These are phyloP conservation scores for Agraylea sexmaculata DNA, from an alignment of 1,140 invertebrate genomes.

Conservation along the genomic window DNA sequence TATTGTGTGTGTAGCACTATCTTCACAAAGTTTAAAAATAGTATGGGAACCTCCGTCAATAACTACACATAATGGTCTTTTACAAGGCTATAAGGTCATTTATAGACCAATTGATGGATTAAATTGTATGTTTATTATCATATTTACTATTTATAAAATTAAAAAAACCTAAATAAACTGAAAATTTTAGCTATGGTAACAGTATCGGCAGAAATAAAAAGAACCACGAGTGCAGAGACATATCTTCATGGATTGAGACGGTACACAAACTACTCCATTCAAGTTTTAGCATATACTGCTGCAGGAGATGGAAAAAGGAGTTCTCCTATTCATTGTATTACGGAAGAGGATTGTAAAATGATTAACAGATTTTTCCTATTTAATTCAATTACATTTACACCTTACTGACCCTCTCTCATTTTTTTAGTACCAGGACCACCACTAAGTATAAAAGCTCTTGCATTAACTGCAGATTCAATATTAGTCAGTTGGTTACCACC, in stretches of 20 bases:
- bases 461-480: slow-evolving; percentile 64
- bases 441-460: slow-evolving; percentile 68
- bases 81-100: slow-evolving; percentile 32
- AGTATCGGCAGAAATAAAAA: slow-evolving; percentile 43
- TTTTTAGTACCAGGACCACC: slow-evolving; percentile 62
- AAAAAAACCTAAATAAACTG: background rate
- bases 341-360: slow-evolving; percentile 59
- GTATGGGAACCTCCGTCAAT: slow-evolving; percentile 52
- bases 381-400: background rate
- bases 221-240: slow-evolving; percentile 55
- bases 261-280: slow-evolving; percentile 68
- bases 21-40: slow-evolving; percentile 70
- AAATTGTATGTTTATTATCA: slow-evolving; percentile 6
- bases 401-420: background rate
- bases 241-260: slow-evolving; percentile 56
- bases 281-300: slow-evolving; percentile 67
- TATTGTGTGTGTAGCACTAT: slow-evolving; percentile 57
- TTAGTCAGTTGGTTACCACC: slow-evolving; percentile 77
- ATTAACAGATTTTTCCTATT: background rate
- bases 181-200: slow-evolving; percentile 6
- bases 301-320: slow-evolving; percentile 69
- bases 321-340: slow-evolving; percentile 56
- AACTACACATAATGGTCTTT: slow-evolving; percentile 24
- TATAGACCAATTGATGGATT: slow-evolving; percentile 26
- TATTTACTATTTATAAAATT: slow-evolving; percentile 2